These are phyloP conservation scores for Trissolcus brochymenae DNA, from an alignment of 2,888 invertebrate genomes.

Conservation along the genomic window DNA sequence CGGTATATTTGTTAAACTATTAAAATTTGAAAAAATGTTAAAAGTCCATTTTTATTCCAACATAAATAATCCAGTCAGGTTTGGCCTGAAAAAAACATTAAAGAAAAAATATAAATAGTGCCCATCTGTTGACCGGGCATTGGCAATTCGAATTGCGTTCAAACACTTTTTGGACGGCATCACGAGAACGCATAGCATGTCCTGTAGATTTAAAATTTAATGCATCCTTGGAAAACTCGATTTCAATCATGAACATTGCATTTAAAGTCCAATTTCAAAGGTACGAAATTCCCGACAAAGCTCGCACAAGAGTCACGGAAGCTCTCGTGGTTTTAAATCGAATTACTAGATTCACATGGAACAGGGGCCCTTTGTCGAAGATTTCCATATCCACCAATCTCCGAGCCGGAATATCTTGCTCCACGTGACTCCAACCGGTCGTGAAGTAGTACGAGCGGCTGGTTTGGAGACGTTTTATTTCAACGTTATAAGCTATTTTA, in stretches of 20 bases:
- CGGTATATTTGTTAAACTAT: too few relatives aligned
- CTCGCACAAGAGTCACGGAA: slow-evolving; percentile 45
- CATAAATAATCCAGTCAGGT: too few relatives aligned
- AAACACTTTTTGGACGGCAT: too few relatives aligned
- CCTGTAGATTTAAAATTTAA: slow-evolving; percentile 33
- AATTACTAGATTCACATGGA: slow-evolving; percentile 45
- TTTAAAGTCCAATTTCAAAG: slow-evolving; percentile 29
- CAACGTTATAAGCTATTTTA: slow-evolving; percentile 70
- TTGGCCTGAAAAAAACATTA: too few relatives aligned
- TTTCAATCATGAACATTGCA: slow-evolving; percentile 44
- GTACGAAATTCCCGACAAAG: slow-evolving; percentile 30
- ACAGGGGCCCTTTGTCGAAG: slow-evolving; percentile 40
- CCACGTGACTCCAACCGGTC: slow-evolving; percentile 60
- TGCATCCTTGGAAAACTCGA: slow-evolving; percentile 33
- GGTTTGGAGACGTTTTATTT: slow-evolving; percentile 66
- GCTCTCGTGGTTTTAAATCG: slow-evolving; percentile 52
- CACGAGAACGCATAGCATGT: background rate
- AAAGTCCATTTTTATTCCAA: too few relatives aligned
- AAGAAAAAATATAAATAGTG: too few relatives aligned
- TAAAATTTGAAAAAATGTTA: too few relatives aligned
- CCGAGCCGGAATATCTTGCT: slow-evolving; percentile 56
- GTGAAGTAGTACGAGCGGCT: slow-evolving; percentile 59
- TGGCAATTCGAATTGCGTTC: too few relatives aligned
- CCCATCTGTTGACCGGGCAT: too few relatives aligned
- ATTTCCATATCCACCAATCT: slow-evolving; percentile 65